Evolutionary conservation across 2,797 vertebrate species (phyloP).

Genomic region (Helicolenus hilgendorfi): DNA sequence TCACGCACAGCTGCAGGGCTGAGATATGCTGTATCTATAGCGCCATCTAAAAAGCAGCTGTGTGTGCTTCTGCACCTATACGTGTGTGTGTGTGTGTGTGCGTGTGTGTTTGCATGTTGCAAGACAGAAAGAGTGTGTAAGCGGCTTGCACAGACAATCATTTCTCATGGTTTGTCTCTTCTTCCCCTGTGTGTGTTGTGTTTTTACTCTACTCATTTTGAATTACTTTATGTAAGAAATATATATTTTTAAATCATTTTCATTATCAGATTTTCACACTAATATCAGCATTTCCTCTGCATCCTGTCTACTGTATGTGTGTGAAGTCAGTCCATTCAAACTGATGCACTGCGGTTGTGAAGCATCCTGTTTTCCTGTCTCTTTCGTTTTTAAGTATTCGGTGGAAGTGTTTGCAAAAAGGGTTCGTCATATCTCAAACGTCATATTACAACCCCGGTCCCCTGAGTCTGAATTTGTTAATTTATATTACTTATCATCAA

Average conservation of each 20-base stretch:
- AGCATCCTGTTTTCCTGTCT: slow-evolving; percentile 65
- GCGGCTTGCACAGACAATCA: neutral
- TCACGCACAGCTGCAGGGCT: slow-evolving; percentile 70
- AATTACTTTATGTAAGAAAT: neutral
- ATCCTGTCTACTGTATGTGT: slow-evolving; percentile 22
- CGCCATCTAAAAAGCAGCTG: slow-evolving; percentile 74
- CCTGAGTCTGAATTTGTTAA: neutral
- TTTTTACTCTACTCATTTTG: neutral
- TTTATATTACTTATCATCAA: neutral
- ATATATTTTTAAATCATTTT: neutral
- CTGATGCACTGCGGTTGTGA: slow-evolving; percentile 37
- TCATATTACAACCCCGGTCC: neutral
- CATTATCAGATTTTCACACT: neutral
- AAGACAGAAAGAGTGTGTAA: neutral
- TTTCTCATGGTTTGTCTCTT: neutral
- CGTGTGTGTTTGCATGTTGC: slow-evolving; percentile 38
- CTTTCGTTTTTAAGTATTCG: slow-evolving; percentile 8
- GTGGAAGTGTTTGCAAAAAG: slow-evolving; percentile 11
- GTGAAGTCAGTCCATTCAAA: slow-evolving; percentile 51
- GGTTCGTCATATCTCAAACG: neutral
- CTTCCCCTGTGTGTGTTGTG: neutral
- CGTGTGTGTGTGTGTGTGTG: neutral
- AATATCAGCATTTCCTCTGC: slow-evolving; percentile 38
- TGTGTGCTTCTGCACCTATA: slow-evolving; percentile 5
- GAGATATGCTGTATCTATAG: slow-evolving; percentile 60